Percentiles rank a stretch among this genome's conserved stretches.
Evolutionary conservation across 2,113 vertebrate genomes (phyloP).

Genomic region (Dasyornis broadbenti): DNA sequence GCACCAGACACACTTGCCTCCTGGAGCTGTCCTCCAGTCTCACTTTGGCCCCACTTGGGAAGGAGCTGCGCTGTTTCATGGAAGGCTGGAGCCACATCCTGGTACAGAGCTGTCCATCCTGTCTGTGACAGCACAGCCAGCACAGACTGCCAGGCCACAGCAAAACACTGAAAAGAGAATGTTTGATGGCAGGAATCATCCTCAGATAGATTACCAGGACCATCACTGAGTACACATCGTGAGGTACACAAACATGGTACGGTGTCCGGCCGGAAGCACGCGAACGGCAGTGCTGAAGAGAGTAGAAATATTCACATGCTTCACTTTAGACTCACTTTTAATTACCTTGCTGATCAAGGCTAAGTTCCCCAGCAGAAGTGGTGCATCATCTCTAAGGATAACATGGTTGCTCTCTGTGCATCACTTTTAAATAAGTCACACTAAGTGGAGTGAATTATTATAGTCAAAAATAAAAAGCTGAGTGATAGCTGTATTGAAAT

Average conservation of each 20-base stretch:
- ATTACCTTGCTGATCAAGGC: not conserved
- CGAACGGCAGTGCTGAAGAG: not conserved
- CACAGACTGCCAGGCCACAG: not conserved
- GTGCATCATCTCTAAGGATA: not conserved
- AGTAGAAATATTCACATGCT: not conserved
- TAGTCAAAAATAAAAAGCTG: slow-evolving; percentile 24
- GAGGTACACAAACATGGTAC: not conserved
- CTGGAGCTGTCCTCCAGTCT: not conserved
- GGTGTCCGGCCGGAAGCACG: not conserved
- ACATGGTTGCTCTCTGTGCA: not conserved
- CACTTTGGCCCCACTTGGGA: not conserved
- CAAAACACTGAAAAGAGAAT: not conserved
- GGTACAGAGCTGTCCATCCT: not conserved
- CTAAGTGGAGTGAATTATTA: not conserved
- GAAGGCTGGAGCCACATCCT: not conserved
- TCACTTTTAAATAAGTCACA: not conserved
- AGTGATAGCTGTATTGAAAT: slow-evolving; percentile 35
- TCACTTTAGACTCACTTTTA: not conserved
- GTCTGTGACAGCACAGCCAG: not conserved
- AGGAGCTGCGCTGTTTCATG: not conserved
- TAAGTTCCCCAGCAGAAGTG: not conserved
- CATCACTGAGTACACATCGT: rapidly evolving
- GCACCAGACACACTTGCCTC: not conserved
- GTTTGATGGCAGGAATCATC: not conserved
- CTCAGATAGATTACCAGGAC: not conserved